Evolutionary conservation across 1,140 invertebrate species (phyloP).

Genomic region (Drosophila neocordata): DNA sequence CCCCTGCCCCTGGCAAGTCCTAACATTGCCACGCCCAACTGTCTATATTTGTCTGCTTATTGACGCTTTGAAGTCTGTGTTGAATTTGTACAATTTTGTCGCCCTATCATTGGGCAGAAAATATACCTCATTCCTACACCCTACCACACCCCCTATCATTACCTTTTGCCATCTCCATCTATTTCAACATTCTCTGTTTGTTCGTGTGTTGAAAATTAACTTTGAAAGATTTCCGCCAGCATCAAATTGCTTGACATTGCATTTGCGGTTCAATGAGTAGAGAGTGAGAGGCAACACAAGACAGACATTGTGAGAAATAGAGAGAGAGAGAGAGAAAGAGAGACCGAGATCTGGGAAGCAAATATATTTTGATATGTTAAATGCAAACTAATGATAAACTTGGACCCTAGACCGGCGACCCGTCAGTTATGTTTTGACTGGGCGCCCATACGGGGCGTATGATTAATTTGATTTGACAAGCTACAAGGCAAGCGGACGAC

Average conservation of each 20-base stretch:
- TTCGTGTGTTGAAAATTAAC: conserved; percentile 75
- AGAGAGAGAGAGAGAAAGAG: not conserved
- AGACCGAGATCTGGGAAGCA: too few relatives aligned
- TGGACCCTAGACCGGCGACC: not conserved
- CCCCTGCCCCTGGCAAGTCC: not conserved
- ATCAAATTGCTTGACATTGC: conserved; percentile 72
- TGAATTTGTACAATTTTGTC: conserved; percentile 74
- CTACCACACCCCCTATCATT: not conserved
- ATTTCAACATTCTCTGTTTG: conserved; percentile 18
- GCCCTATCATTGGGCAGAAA: conserved; percentile 44
- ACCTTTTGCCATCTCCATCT: too few relatives aligned
- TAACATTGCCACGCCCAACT: conserved; percentile 9
- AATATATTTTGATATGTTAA: conserved; percentile 40
- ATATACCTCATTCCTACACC: not conserved
- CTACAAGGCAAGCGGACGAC: not conserved
- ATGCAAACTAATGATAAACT: conserved; percentile 21
- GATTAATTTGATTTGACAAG: conserved; percentile 54
- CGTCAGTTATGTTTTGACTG: conserved; percentile 5
- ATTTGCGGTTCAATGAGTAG: conserved; percentile 68
- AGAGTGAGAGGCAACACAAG: not conserved
- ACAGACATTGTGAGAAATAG: not conserved
- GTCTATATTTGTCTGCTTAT: conserved; percentile 72
- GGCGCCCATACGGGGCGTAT: conserved; percentile 53
- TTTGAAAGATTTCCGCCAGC: conserved; percentile 70
- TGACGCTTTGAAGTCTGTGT: conserved; percentile 76